Evolutionary conservation across 2,113 vertebrate genomes (phyloP), one percentile per base, ranked within the genome.

Genomic region (Setophaga petechia): DNA sequence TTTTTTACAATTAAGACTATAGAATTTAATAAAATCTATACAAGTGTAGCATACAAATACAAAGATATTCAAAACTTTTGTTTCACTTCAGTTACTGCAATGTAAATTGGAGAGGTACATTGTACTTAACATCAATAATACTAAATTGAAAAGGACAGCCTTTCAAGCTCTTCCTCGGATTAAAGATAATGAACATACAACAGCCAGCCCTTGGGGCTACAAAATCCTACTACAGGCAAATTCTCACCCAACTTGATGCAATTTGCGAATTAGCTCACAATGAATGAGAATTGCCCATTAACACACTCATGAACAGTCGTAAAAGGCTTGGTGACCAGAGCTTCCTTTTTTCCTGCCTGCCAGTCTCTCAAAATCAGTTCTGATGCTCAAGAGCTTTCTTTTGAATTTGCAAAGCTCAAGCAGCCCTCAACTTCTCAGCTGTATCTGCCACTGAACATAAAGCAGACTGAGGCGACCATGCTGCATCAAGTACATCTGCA

Each of bases 161-260:
- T 96, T 92, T 84, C 65, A 86, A 82, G n/a, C 28, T 87, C 66
- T 75, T 89, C 74, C 61, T 93, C 6, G 24, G 46, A 94, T 67
- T 39, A 82, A 54, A 91, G 90, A 83, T 77, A 94, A 93, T 20
- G 43, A 93, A 51, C 51, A 63, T 43, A 31, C 16, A 92, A 67
- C 15, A 94, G 76, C 55, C 47, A 80, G 63, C 41, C 81, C 58
- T 87, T 35, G 10, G 18, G 39, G 79, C 68, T 89, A 62, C n/a
- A 90, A 74, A 92, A 86, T 67, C 63, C 55, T 69, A 44, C 72
- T 35, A 35, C 12, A 33, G 65, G 44, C 37, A 83, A 90, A 90
- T 63, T 77, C 83, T 84, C 90, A 94, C 52, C 39, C 68, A 90
- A 22, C 16, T 54, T 25, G 16, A 80, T 19, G 52, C 46, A 77